Base-by-base conservation (phyloP, 2,888 invertebrate genomes). In the Oligia strigilis region DNA sequence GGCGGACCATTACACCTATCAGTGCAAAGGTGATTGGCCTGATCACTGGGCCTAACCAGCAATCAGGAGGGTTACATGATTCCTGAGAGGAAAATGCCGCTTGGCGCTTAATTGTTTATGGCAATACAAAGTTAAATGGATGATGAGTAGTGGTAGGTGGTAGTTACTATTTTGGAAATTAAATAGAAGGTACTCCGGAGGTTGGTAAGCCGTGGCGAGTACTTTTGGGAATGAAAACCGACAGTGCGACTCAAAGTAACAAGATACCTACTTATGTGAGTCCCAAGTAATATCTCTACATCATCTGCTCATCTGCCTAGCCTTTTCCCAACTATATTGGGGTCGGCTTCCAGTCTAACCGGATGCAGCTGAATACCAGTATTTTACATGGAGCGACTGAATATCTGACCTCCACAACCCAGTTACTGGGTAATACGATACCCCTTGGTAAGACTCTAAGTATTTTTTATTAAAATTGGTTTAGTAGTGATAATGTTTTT, bases 11-110 rank as follows among this genome's bases (percentile, higher is more conserved):
- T 84, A 87, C 49, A 77, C 62, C 46, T 78, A 85, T 83, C 80
- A 78, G 72, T 67, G 62, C 40, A 52, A 55, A 66, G 86, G 78
- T 70, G 76, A 85, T 79, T 86, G 79, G 52, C 62, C 65, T 79
- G 77, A 85, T 86, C 67, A 83, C 29, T 74, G 58, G 49, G 49
- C 70, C 67, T 72, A 52, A 52, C 43, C 72, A 64, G n/a, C 36
- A 70, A 86, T 83, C 72, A 77, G 23, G 43, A 58, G 5, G 66
- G 75, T 46, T 29, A 72, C 40, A 49, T 46, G 17, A 49, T n/a
- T 40, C 40, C 66, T 19, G 49, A 14, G 65, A 70, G 58, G 62
- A 46, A 58, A 73, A 36, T 49, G 52, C 64, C 9, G 43, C 2
- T 13, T n/a, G 17, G 23, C 23, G 36, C 13, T 8, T 29, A 8